These are phyloP conservation scores for Troides aeacus DNA, from an alignment of 2,888 invertebrate species.

Conservation along the genomic window DNA sequence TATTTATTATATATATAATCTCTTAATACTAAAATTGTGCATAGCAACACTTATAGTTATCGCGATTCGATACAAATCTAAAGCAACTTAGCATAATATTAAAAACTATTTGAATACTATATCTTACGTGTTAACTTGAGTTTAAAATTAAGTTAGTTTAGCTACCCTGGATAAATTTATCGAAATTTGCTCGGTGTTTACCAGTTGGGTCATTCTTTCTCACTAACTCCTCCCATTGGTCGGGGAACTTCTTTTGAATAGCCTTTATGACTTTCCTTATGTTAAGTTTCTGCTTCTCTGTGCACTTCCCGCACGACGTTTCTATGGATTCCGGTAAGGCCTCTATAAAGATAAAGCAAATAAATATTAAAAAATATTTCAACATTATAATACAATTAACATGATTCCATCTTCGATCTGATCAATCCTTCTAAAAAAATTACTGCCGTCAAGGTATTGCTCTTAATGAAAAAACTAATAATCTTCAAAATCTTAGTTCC, in stretches of 20 bases:
- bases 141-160: conserved; percentile 39
- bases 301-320: conserved; percentile 84
- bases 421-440: no score
- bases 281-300: conserved; percentile 82
- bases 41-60: no score
- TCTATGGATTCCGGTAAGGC: conserved; percentile 85
- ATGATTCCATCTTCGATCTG: no score
- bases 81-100: not conserved
- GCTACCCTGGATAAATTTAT: conserved; percentile 69
- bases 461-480: no score
- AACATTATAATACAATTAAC: no score
- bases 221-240: conserved; percentile 84
- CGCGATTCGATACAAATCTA: no score
- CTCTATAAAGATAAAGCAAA: conserved; percentile 67
- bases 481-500: no score
- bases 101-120: not conserved
- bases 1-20: no score
- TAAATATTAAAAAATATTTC: no score
- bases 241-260: conserved; percentile 83
- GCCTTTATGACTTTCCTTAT: conserved; percentile 82
- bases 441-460: no score
- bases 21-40: no score
- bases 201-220: conserved; percentile 86
- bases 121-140: not conserved
- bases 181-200: conserved; percentile 82